A percentile compares a stretch with the other conserved stretches of the same genome.
Conservation (phyloP, 2,113 vertebrate species). For the Tylochromis polylepis region DNA sequence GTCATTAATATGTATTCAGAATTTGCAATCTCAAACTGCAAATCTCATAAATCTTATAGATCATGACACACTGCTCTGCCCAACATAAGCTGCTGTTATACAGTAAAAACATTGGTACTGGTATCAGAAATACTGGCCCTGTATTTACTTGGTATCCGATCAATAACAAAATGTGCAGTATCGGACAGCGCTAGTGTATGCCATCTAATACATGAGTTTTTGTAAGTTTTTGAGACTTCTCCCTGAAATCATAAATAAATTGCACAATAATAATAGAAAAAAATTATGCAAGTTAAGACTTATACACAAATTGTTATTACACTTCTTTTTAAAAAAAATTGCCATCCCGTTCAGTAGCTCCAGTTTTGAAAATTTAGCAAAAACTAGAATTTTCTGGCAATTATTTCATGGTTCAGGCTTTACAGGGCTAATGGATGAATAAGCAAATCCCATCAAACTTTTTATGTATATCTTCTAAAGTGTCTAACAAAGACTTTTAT, state of each 20-base stretch:
- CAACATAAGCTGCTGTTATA: neutral
- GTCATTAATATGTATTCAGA: neutral
- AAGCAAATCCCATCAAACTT: neutral
- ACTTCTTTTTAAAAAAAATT: accelerated
- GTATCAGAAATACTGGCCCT: neutral
- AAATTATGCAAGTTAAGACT: neutral
- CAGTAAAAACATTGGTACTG: neutral
- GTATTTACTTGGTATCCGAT: neutral
- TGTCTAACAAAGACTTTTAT: neutral
- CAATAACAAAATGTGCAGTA: neutral
- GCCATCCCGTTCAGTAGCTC: neutral
- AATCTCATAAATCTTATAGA: neutral
- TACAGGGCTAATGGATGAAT: accelerated
- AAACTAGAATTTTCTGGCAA: neutral
- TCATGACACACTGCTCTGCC: neutral
- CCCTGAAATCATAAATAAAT: neutral
- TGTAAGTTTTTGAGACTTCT: neutral
- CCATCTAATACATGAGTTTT: neutral
- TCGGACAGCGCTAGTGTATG: neutral
- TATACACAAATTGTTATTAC: neutral
- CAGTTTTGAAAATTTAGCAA: neutral
- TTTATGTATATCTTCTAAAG: neutral
- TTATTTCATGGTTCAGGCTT: neutral
- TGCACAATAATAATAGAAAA: neutral
- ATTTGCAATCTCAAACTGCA: neutral